Conservation (phyloP, 2,113 vertebrate genomes). For the Grallaria varia region DNA sequence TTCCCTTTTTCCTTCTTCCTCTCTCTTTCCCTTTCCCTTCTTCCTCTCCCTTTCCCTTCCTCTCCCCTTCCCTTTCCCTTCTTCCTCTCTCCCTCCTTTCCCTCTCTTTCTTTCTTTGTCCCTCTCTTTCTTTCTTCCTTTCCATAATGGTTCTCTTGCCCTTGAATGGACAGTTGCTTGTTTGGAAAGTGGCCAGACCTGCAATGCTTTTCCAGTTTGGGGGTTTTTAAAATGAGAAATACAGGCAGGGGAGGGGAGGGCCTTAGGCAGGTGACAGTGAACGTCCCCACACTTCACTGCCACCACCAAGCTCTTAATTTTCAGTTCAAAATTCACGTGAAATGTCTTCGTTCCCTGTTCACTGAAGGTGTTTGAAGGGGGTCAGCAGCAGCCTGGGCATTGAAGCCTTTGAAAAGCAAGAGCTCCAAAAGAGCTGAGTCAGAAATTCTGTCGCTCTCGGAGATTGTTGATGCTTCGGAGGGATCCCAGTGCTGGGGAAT, state of each 20-base stretch:
- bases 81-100: background rate
- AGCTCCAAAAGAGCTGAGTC: background rate
- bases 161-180: rapidly evolving
- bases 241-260: background rate
- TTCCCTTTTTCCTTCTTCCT: no score
- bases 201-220: background rate
- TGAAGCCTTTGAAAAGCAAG: background rate
- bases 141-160: background rate
- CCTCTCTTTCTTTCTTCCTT: no score
- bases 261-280: background rate
- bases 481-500: background rate
- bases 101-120: no score
- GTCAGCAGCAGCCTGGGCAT: background rate
- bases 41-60: no score
- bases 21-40: no score
- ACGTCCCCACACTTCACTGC: background rate
- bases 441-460: background rate
- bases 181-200: background rate
- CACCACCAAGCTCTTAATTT: background rate
- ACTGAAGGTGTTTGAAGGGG: background rate
- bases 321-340: background rate
- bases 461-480: background rate
- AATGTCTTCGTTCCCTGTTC: background rate
- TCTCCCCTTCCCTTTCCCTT: background rate
- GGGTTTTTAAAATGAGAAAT: background rate